Base-by-base conservation (phyloP, 2,113 vertebrate genomes). In the Odocoileus virginianus region DNA sequence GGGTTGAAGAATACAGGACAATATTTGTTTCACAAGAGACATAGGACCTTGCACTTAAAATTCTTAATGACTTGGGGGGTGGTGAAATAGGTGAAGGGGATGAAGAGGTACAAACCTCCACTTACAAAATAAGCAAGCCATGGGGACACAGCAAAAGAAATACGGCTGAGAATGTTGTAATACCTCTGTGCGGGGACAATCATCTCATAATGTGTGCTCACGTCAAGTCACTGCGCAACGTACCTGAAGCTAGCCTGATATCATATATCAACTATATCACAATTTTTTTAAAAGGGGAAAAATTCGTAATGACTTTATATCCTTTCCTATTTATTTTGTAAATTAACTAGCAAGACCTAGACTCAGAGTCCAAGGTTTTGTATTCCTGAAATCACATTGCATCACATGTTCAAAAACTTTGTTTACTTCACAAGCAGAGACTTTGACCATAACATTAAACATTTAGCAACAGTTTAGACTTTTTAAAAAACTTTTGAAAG, bases 361-460 rank as follows among this genome's bases (percentile, higher is more conserved):
- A 93, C n/a, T 94, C 71, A 84, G 78, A 96, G 98, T 97, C 71
- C 97, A 98, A 96, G 52, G 98, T 89, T 91, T 83, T 52, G 28
- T 83, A 79, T 81, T 93, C 33, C 45, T 58, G 83, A 84, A 91
- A 91, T 30, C 16, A 47, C 21, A 64, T 98, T 97, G 96, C 96
- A 93, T 93, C 96, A 97, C 17, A 88, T 64, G 50, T 96, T 90
- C 30, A 92, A 71, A 98, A 97, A n/a, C 67, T 76, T 82, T 98
- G 87, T 98, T 98, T 98, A 96, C 96, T 95, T 97, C 71, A 87
- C 86, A 98, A 98, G 90, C 85, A 97, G 25, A 91, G 64, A 97
- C 97, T 98, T 98, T 97, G 97, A 81, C 95, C 96, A 40, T 92
- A 94, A 94, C 89, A 81, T 92, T 52, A 95, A 98, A 98, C 14